Evolutionary conservation across 1,140 invertebrate genomes (phyloP), one percentile per base, ranked within the genome.

Genomic region (Zaprionus kolodkinae): DNA sequence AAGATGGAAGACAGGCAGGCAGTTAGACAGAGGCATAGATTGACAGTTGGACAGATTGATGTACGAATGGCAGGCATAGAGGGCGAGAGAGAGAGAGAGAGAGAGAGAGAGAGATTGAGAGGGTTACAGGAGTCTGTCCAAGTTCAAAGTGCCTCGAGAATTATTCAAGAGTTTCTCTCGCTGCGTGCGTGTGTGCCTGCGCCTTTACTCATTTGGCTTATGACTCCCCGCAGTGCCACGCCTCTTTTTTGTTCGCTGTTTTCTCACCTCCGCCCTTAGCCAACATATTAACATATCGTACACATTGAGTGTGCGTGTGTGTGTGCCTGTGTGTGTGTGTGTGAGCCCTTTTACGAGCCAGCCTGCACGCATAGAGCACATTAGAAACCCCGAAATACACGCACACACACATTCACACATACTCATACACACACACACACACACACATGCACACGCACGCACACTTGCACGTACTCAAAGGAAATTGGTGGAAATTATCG

Each of bases 401-500:
- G 21, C 30, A 21, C 17, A 36, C 57, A 60, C 38, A 35, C 15
- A 15, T n/a, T 9, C 25, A 40, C 27, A 60, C 30, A 30, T 40
- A 36, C 12, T 9, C 11, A 50, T 17, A 36, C 21, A 50, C 17
- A 36, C 21, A 36, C n/a, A n/a, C n/a, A n/a, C n/a, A n/a, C n/a
- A n/a, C n/a, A n/a, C n/a, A n/a, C n/a, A n/a, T n/a, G n/a, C n/a
- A 50, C 52, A 17, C 17, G 17, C 25, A 72, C 66, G 50, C 52
- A 54, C 38, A 17, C 40, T 45, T 30, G 50, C 43, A 36, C 43
- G 75, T 57, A 73, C 59, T 65, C 45, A 72, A 89, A 89, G 85
- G 85, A 88, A 88, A 88, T 88, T 88, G 85, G 81, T 88, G 85
- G 85, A 88, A 88, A 88, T 88, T 88, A 88, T 88, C 85, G 81